Conservation (phyloP, 2,797 vertebrate genomes). For the Mormyrus proboscirostris region DNA sequence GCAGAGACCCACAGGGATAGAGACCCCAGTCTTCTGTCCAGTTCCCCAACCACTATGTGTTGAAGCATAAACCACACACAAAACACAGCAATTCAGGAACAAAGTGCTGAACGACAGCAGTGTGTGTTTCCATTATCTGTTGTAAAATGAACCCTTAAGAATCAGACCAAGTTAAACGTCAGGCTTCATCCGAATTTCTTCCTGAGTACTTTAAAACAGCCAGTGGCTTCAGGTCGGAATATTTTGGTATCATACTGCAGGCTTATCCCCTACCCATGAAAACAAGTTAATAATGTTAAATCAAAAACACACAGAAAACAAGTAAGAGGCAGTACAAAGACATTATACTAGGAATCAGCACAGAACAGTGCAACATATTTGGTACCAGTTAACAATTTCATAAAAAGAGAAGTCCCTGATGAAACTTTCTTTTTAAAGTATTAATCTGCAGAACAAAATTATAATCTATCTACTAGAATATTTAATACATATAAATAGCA, state of each 20-base stretch:
- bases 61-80: not conserved
- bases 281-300: not conserved
- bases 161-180: not conserved
- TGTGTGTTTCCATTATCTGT: not conserved
- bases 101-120: not conserved
- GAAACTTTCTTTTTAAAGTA: constrained; percentile 47
- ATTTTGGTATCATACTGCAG: constrained; percentile 12
- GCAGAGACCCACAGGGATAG: not conserved
- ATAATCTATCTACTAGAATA: constrained; percentile 50
- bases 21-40: not conserved
- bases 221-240: constrained; percentile 1
- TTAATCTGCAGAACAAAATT: constrained; percentile 60
- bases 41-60: not conserved
- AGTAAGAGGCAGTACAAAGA: not conserved
- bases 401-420: constrained; percentile 60
- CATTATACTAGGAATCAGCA: not conserved
- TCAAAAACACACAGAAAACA: not conserved
- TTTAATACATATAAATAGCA: constrained; percentile 74
- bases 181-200: not conserved
- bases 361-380: constrained; percentile 17
- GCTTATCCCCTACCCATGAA: not conserved
- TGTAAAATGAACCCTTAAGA: not conserved
- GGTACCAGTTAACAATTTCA: constrained; percentile 28
- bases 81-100: not conserved
- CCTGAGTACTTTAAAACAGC: constrained; percentile 10